These are phyloP conservation scores for Microhierax caerulescens DNA, from an alignment of 2,797 vertebrate species.

Conservation along the genomic window DNA sequence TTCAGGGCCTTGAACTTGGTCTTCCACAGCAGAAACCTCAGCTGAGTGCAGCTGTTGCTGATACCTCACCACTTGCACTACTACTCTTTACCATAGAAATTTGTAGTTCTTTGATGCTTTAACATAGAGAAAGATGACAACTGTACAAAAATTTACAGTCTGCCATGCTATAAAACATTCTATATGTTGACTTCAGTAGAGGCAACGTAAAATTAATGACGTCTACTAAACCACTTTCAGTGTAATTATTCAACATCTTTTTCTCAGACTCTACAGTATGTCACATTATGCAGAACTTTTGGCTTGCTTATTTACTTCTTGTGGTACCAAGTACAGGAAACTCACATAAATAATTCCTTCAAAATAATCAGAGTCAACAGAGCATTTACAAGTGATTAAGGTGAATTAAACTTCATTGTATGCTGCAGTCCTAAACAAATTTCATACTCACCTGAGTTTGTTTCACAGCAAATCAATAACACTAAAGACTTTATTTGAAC, in stretches of 20 bases:
- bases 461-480: conserved; percentile 52
- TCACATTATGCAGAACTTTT: neutral
- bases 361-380: conserved; percentile 43
- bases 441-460: conserved; percentile 63
- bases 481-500: conserved; percentile 38
- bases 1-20: neutral
- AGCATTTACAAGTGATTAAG: conserved; percentile 53
- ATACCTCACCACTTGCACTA: neutral
- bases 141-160: neutral
- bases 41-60: neutral
- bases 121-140: neutral
- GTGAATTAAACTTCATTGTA: conserved; percentile 38
- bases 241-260: neutral
- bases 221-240: neutral
- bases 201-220: neutral
- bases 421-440: conserved; percentile 33
- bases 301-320: neutral
- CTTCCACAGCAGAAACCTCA: neutral
- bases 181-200: neutral
- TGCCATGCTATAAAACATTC: neutral
- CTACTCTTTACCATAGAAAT: neutral
- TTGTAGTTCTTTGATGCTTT: neutral
- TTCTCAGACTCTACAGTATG: neutral
- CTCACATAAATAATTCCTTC: conserved; percentile 33
- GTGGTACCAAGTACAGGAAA: neutral